Evolutionary conservation across 2,113 vertebrate genomes (phyloP), one percentile per base, ranked within the genome.

Genomic region (Poicephalus meyeri): DNA sequence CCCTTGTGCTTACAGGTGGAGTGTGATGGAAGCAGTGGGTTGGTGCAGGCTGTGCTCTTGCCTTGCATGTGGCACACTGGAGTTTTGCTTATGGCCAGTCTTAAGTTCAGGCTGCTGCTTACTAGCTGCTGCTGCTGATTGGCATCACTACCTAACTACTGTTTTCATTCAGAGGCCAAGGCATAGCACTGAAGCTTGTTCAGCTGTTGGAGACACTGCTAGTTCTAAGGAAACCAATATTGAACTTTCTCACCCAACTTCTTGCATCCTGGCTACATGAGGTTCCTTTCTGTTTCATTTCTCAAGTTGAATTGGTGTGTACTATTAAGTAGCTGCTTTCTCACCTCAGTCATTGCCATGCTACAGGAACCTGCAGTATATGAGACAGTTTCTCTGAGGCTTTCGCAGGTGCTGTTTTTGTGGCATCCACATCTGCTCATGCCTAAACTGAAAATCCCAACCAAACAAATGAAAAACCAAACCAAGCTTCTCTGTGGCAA

Each of bases 51-150:
- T 9, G 0, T 28, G 80, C 85, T 76, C 26, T 28, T 35, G 39
- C 41, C 6, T 46, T 91, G 91, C 88, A 83, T 94, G 95, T 79
- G 84, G 66, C 93, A 66, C 79, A 1, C 55, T 5, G 50, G 20
- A 56, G 17, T 42, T 64, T 14, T 83, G 50, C 82, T 58, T 47
- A 42, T 70, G 93, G 79, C 88, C 72, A 81, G 47, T 37, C 84
- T 52, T 21, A 4, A 7, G 31, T 19, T 42, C 63, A 65, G 60
- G 79, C 87, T 94, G 77, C 78, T 95, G 93, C 88, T 95, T 58
- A 42, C 16, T 35, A 64, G 39, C 70, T 84, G 86, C 70, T 95
- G 74, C 0, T 89, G 73, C 0, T 91, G 82, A 7, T 39, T 88
- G 85, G 29, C 80, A 58, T 92, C 44, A 6, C 0, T 10, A 10